Percentiles rank a stretch among this genome's conserved stretches.
These are phyloP conservation scores for Oxyruncus cristatus DNA, from an alignment of 2,113 vertebrate species.

Conservation along the genomic window DNA sequence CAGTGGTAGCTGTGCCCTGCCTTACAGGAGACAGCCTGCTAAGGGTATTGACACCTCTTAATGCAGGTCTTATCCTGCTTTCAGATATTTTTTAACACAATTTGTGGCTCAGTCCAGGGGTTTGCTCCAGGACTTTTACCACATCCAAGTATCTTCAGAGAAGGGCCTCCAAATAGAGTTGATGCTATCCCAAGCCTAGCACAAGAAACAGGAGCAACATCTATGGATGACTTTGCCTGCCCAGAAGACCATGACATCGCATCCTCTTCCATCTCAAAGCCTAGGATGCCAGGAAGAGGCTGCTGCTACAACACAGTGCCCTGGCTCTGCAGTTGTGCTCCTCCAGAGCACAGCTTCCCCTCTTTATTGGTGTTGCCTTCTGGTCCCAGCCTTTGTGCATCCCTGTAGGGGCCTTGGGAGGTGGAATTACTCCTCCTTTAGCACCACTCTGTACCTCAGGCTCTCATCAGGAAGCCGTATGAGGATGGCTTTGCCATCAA, in stretches of 20 bases:
- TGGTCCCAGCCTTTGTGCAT: background rate
- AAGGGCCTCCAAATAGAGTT: background rate
- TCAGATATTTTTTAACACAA: background rate
- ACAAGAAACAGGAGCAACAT: background rate
- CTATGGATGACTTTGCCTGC: background rate
- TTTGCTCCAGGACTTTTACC: background rate
- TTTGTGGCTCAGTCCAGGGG: background rate
- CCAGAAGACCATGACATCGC: fast-evolving
- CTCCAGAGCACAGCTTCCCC: background rate
- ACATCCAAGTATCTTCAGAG: background rate
- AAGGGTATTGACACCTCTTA: background rate
- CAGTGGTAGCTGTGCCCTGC: background rate
- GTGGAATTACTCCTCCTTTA: background rate
- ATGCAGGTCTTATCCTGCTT: background rate
- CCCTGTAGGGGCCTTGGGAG: fast-evolving
- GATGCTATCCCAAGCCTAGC: background rate
- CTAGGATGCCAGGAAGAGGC: background rate
- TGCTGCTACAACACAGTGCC: background rate
- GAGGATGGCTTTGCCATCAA: background rate
- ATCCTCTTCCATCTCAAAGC: background rate
- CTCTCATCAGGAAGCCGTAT: background rate
- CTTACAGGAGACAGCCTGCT: background rate
- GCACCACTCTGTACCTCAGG: background rate
- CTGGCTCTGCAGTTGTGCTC: background rate
- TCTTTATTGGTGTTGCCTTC: background rate